Conservation (phyloP, 2,113 vertebrate genomes). For the Zingel zingel region DNA sequence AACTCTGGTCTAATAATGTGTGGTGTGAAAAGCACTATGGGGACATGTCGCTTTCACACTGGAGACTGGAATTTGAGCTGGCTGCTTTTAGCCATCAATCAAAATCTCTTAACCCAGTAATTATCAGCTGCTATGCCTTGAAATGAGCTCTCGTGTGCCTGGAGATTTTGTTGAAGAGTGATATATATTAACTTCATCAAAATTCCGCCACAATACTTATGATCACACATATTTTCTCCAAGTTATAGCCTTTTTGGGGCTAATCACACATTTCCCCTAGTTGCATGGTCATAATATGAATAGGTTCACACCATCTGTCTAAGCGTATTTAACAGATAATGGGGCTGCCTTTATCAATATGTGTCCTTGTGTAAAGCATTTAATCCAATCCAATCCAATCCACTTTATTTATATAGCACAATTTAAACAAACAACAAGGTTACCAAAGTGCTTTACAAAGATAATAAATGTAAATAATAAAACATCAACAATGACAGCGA, state of each 20-base stretch:
- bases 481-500: too few species aligned
- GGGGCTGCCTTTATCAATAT: neutral
- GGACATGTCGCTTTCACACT: conserved; percentile 44
- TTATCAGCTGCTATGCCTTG: conserved; percentile 8
- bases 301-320: neutral
- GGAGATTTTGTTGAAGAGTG: conserved; percentile 48
- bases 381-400: too few species aligned
- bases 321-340: conserved; percentile 8
- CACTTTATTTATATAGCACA: too few species aligned
- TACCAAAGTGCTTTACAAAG: too few species aligned
- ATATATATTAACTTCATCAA: conserved; percentile 45
- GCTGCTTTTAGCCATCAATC: conserved; percentile 49
- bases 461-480: too few species aligned
- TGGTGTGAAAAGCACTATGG: conserved; percentile 8
- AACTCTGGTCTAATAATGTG: conserved; percentile 54
- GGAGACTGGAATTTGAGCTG: conserved; percentile 34
- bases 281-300: conserved; percentile 15
- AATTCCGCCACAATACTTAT: conserved; percentile 10
- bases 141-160: conserved; percentile 9
- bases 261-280: neutral
- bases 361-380: neutral
- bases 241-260: neutral
- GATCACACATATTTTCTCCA: neutral
- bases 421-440: too few species aligned
- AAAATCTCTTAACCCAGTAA: conserved; percentile 38